Evolutionary conservation across 2,113 vertebrate species (phyloP), one percentile per base, ranked within the genome.

Genomic region (Andinoacara biseriatus): DNA sequence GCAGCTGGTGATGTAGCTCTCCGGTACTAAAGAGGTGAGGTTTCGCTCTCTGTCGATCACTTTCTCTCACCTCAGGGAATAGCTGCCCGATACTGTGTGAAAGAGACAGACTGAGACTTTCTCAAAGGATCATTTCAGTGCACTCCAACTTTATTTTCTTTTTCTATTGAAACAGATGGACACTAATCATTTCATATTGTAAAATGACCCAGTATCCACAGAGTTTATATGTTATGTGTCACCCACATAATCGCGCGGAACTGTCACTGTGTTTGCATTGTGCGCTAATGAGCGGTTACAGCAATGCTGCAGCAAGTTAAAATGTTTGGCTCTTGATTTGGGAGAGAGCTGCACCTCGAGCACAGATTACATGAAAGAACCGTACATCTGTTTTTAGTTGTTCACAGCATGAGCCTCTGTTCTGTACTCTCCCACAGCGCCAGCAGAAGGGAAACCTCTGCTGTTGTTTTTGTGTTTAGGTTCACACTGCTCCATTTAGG

Each of bases 1-100:
- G 94, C 95, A 95, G 96, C 95, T 96, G 96, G 95, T 89, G 86
- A 88, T 86, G 91, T 63, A 74, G 88, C 83, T 87, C 87, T 52
- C 74, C 52, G 3, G 76, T 72, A 58, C 61, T 89, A 81, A 90
- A 76, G 90, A 92, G 87, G 90, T 90, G 90, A 91, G 84, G 60
- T 84, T 57, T 91, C 67, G 81, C 86, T 86, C 76, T 86, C 54
- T 74, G 80, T 88, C 85, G 4, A 80, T 87, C 88, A 83, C 65
- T 83, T 26, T 56, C 62, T 63, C 38, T 43, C 59, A 58, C 89
- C 78, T 62, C 58, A 14, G 84, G 81, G 88, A 86, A 5, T 29
- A 84, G 14, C 56, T 79, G 83, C 87, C 86, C 26, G 52, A 84
- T 43, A 65, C 74, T 20, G 63, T 38, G 82, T n/a, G 80, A 74